Evolutionary conservation across 2,797 vertebrate species (phyloP), one percentile per base, ranked within the genome.

Genomic region (Natrix natrix): DNA sequence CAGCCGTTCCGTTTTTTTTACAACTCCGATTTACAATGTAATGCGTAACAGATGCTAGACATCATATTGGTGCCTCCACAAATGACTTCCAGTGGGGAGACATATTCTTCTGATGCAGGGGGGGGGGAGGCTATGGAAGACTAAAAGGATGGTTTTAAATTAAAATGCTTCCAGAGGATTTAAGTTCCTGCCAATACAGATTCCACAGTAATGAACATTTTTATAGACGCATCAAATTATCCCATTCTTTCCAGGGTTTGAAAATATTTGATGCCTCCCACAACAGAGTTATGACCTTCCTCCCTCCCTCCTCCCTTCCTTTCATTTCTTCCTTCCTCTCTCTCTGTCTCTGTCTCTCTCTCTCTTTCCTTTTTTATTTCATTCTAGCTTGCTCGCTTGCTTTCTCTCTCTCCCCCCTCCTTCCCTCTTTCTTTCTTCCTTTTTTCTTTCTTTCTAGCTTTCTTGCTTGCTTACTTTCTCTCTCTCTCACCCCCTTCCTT

Each of bases 401-500:
- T 55, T 7, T 52, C 48, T 52, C 48, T 4, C 56, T 10, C 2
- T 5, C 56, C 14, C 14, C 14, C 14, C 56, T 57, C 56, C 56
- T 16, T 57, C 56, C 4, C 4, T 0, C 60, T 2, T 24, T 8
- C 20, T 22, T 8, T 8, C 59, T 11, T 17, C 5, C 59, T 12
- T 57, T 57, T 54, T 56, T 56, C 55, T 14, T 16, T 56, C 55
- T 13, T 14, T 56, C 55, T 48, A 48, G 48, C 3, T 56, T 56
- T 12, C 16, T 8, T 2, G 2, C 20, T 24, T 8, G 1, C 59
- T 24, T 1, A 1, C 54, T 11, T 8, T 20, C 6, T 5, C 0
- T 7, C 1, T 11, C 2, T 2, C 5, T 13, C 5, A 0, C 16
- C 16, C 1, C 3, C 56, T 0, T 17, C 5, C n/a, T n/a, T n/a